Base-by-base conservation (phyloP, 1,140 invertebrate genomes). In the Meteorus sp. region DNA sequence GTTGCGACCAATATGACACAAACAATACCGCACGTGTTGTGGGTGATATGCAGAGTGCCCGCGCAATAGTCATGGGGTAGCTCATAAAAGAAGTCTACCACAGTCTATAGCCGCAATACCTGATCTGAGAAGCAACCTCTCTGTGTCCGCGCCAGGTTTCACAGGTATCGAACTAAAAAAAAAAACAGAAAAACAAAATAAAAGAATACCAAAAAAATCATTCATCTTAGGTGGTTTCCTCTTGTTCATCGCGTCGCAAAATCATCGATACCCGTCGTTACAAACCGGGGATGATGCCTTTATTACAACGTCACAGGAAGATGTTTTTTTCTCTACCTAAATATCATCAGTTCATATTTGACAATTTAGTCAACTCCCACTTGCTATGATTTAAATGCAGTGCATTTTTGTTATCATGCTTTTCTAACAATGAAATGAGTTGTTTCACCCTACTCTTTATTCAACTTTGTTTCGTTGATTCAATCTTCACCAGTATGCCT, bases 21-120 rank as follows among this genome's bases (percentile, higher is more conserved):
- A n/a, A n/a, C n/a, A n/a, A n/a, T n/a, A 76, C 69, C 54, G 62
- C 51, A 70, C 65, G 69, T 65, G 62, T 62, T 63, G 35, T 11
- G 60, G 69, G 70, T 68, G 69, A 66, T 41, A 72, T 68, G 77
- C 80, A 77, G 81, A 78, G 67, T 81, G 81, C 68, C 83, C 84
- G 75, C 84, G 88, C 81, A 92, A 92, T 87, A 86, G 83, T 82
- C 88, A 91, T 79, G 90, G 90, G 74, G 90, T 92, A 81, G 87
- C 86, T 76, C 89, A 90, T 84, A 87, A 88, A 81, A 85, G 90
- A 76, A 86, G 89, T 76, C 85, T 92, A 76, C 88, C 89, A 72
- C 87, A 88, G 80, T 85, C 88, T 73, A 85, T 86, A 75, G 80
- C 82, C 76, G 86, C 89, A 77, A 93, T 93, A 79, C 91, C 91